Conservation (phyloP, 1,140 invertebrate species). For the Leptinotarsa undecemlineata region DNA sequence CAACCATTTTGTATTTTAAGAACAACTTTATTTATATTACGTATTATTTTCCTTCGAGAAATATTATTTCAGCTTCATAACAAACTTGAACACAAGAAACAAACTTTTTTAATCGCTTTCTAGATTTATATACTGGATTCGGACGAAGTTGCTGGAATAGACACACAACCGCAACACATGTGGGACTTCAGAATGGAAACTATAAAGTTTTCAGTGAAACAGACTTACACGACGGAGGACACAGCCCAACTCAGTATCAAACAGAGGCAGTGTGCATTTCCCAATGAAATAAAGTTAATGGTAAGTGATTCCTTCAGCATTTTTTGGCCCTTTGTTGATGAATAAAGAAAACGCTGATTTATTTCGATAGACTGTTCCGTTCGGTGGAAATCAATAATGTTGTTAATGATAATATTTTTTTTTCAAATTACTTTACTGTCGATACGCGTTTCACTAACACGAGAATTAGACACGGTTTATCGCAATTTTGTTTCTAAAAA, state of each 20-base stretch:
- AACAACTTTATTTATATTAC: background rate
- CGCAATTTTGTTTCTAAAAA: too few relatives aligned
- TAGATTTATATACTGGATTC: conserved; percentile 69
- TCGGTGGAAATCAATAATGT: too few relatives aligned
- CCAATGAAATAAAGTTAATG: conserved; percentile 62
- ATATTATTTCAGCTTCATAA: background rate
- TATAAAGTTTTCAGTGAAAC: conserved; percentile 69
- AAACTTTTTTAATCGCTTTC: conserved; percentile 11
- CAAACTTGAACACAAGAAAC: background rate
- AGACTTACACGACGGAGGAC: conserved; percentile 73
- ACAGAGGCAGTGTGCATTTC: conserved; percentile 69
- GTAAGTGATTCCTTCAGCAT: conserved; percentile 12
- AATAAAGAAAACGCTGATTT: too few relatives aligned
- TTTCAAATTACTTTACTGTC: too few relatives aligned
- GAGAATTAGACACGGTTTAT: too few relatives aligned
- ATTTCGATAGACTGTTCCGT: too few relatives aligned
- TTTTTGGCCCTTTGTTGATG: background rate
- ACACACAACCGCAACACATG: conserved; percentile 68
- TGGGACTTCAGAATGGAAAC: conserved; percentile 67
- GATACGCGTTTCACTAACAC: too few relatives aligned
- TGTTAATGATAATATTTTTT: too few relatives aligned
- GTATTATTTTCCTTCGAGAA: background rate
- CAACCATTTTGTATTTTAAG: too few relatives aligned
- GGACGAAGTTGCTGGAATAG: conserved; percentile 67
- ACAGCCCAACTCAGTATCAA: conserved; percentile 67